These are phyloP conservation scores for Melanotaenia boesemani DNA, from an alignment of 2,797 vertebrate genomes.

Conservation along the genomic window DNA sequence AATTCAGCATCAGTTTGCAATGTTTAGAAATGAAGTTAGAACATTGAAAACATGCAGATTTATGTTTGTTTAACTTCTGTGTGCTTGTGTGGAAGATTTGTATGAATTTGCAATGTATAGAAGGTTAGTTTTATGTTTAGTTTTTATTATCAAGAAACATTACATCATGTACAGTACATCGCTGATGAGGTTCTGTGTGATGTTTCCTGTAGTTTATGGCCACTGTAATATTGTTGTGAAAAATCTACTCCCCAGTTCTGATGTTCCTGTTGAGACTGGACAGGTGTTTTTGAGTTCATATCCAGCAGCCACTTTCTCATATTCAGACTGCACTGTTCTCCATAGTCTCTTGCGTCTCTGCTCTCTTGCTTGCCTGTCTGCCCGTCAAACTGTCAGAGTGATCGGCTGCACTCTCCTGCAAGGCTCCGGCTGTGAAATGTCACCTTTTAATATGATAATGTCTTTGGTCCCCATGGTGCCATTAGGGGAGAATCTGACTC, in stretches of 20 bases:
- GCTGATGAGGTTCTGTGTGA: background rate
- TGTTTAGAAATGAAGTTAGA: background rate
- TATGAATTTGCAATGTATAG: background rate
- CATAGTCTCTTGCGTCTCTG: conserved; percentile 43
- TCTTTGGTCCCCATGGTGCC: conserved; percentile 67
- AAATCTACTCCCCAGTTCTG: background rate
- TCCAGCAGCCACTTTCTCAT: conserved; percentile 27
- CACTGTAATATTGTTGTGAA: conserved; percentile 16
- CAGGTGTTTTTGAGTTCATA: conserved; percentile 48
- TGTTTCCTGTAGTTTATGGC: background rate
- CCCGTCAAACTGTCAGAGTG: conserved; percentile 70
- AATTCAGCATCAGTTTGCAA: background rate
- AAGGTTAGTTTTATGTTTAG: background rate
- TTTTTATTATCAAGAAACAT: background rate
- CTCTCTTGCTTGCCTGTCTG: conserved; percentile 39
- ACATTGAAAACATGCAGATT: background rate
- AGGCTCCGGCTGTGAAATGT: conserved; percentile 74
- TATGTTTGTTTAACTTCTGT: background rate
- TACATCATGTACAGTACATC: background rate
- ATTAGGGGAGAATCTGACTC: conserved; percentile 71
- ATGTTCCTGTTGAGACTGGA: conserved; percentile 18
- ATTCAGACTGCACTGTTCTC: conserved; percentile 28
- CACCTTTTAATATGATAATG: conserved; percentile 88
- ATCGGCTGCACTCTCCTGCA: conserved; percentile 49
- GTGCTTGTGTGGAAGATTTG: background rate